These are phyloP conservation scores for Gerris buenoi DNA, from an alignment of 1,140 invertebrate genomes.

Conservation along the genomic window DNA sequence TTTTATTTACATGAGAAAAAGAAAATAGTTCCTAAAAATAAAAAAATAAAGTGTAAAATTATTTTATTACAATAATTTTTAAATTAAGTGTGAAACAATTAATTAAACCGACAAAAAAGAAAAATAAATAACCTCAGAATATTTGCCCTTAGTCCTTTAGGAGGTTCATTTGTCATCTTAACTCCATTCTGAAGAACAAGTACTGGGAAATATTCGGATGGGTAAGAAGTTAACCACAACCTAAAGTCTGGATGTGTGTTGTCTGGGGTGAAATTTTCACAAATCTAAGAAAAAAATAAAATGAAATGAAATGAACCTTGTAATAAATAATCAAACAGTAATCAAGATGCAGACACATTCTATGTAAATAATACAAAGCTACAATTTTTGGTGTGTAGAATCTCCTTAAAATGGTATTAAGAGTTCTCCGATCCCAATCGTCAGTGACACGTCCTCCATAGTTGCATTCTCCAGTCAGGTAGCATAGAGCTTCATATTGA, in stretches of 20 bases:
- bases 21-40: too few species aligned
- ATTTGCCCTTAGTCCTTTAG: conserved; percentile 62
- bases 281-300: too few species aligned
- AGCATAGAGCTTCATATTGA: conserved; percentile 75
- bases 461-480: conserved; percentile 89
- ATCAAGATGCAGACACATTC: too few species aligned
- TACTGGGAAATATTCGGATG: conserved; percentile 80
- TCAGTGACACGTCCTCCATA: conserved; percentile 92
- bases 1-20: too few species aligned
- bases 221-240: conserved; percentile 87
- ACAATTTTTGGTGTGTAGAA: conserved; percentile 49
- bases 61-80: conserved; percentile 6
- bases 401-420: conserved; percentile 65
- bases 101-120: neutral
- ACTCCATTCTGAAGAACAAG: conserved; percentile 82
- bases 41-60: too few species aligned
- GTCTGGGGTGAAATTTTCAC: conserved; percentile 58
- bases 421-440: conserved; percentile 78
- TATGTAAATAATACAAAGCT: too few species aligned
- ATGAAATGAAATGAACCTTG: conserved; percentile 28
- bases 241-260: conserved; percentile 76
- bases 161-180: conserved; percentile 93
- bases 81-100: neutral
- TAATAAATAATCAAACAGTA: conserved; percentile 27
- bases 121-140: conserved; percentile 34